These are phyloP conservation scores for Bombus picipes DNA, from an alignment of 1,140 invertebrate genomes.

Conservation along the genomic window DNA sequence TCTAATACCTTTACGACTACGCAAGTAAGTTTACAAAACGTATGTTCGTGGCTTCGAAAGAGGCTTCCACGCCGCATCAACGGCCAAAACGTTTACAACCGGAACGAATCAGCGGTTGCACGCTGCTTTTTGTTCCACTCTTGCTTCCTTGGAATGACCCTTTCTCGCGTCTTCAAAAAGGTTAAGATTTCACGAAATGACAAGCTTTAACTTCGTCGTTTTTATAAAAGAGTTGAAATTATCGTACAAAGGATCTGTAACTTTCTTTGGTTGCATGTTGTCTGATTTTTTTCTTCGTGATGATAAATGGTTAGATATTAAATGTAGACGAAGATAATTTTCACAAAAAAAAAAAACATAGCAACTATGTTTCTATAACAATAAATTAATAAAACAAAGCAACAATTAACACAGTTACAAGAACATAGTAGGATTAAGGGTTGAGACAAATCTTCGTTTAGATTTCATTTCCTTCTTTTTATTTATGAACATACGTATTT, in stretches of 20 bases:
- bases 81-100: slow-evolving; percentile 37
- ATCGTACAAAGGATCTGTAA: neutral
- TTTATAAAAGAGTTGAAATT: neutral
- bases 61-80: slow-evolving; percentile 9
- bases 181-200: neutral
- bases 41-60: neutral
- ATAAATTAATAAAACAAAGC: no score
- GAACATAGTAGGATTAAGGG: no score
- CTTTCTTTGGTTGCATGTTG: no score
- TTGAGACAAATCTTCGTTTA: no score
- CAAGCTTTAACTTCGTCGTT: neutral
- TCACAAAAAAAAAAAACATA: no score
- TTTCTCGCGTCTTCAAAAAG: neutral
- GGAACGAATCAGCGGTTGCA: slow-evolving; percentile 52
- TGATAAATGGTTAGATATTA: no score
- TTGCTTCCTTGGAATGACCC: neutral
- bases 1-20: slow-evolving; percentile 65
- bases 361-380: no score
- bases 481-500: no score
- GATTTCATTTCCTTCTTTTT: no score
- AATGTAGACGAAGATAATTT: no score
- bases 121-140: slow-evolving; percentile 15
- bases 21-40: slow-evolving; percentile 43
- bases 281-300: no score
- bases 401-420: no score